These are phyloP conservation scores for Asarcornis scutulata DNA, from an alignment of 2,113 vertebrate genomes.

Conservation along the genomic window DNA sequence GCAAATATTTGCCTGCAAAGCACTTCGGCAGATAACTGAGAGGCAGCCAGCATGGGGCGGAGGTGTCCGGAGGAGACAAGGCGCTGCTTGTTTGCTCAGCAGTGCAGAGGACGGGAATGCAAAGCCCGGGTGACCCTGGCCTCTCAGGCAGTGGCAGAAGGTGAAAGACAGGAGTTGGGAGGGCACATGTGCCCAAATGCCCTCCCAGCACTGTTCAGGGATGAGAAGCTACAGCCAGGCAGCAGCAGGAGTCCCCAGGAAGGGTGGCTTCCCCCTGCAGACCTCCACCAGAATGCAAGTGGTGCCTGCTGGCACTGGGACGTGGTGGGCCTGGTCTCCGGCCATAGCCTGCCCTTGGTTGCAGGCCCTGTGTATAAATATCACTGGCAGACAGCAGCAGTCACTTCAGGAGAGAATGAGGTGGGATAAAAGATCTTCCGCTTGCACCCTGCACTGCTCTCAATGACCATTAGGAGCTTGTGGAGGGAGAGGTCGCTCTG, in stretches of 20 bases:
- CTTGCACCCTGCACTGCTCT: background rate
- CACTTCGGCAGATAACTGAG: conserved; percentile 63
- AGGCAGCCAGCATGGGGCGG: conserved; percentile 58
- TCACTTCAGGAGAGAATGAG: background rate
- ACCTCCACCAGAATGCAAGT: background rate
- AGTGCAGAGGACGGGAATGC: background rate
- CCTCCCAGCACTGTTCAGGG: background rate
- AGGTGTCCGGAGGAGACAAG: conserved; percentile 38
- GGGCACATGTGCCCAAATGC: background rate
- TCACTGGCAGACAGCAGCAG: background rate
- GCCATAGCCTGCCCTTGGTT: background rate
- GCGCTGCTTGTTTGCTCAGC: conserved; percentile 51
- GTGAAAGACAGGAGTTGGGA: background rate
- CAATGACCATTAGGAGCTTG: background rate
- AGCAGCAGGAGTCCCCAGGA: background rate
- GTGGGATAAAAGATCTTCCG: accelerated
- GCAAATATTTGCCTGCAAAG: conserved; percentile 74
- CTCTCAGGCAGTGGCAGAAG: background rate
- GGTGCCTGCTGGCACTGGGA: background rate
- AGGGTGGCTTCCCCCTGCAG: background rate
- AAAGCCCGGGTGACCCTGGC: background rate
- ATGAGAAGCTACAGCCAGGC: background rate
- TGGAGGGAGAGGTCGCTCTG: background rate
- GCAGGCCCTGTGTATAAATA: background rate
- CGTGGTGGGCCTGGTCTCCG: background rate